phyloP scores from a whole-genome alignment of 2,113 vertebrate species.

The Grammomys dolichurus region DNA sequence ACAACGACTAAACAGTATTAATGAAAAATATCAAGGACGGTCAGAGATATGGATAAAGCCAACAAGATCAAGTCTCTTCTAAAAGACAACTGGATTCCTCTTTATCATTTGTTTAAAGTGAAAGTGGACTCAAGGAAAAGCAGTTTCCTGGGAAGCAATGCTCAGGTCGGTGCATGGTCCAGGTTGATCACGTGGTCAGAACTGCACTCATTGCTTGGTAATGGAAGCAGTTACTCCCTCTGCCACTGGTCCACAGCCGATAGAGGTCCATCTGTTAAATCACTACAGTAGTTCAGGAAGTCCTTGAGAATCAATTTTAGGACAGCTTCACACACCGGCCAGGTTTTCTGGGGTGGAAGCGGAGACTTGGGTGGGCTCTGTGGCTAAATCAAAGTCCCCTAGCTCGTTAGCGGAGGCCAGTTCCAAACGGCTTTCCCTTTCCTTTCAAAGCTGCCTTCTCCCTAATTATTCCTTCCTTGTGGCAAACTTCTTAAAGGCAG shows the following conservation, averaged over 20 bases:
- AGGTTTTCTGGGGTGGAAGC: not conserved
- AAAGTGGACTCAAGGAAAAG: not conserved
- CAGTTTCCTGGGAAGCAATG: not conserved
- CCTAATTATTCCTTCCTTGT: not conserved
- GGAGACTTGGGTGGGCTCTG: not conserved
- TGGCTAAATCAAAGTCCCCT: conserved; percentile 21
- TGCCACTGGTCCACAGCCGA: not conserved
- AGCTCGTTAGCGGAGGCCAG: not conserved
- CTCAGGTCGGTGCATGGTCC: not conserved
- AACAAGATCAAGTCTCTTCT: not conserved
- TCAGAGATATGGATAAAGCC: not conserved
- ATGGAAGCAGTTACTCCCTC: not conserved
- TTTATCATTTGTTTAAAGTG: not conserved
- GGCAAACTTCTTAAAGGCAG: not conserved
- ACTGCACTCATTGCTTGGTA: not conserved
- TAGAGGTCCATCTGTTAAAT: conserved; percentile 5
- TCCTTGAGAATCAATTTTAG: conserved; percentile 16
- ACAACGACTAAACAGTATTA: not conserved
- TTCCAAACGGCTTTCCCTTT: not conserved
- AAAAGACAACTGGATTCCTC: not conserved
- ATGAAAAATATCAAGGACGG: not conserved
- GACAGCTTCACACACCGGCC: not conserved
- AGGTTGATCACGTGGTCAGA: not conserved
- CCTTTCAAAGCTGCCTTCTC: not conserved
- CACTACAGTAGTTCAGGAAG: not conserved